Evolutionary conservation across 2,113 vertebrate species (phyloP).

Genomic region (Sylvia atricapilla): DNA sequence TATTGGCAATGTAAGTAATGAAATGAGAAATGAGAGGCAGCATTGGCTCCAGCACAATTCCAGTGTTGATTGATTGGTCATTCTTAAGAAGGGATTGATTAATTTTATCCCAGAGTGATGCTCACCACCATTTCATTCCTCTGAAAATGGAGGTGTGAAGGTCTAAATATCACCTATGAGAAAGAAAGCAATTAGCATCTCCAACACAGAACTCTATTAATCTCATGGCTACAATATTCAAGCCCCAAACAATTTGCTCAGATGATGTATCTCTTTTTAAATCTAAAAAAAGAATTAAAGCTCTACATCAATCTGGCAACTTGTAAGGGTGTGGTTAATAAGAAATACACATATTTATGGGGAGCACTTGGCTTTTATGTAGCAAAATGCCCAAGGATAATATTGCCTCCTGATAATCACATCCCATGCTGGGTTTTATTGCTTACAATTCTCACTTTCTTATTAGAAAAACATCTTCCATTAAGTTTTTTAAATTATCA

Average conservation of each 20-base stretch:
- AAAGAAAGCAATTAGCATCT: background rate
- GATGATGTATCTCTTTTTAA: conserved; percentile 16
- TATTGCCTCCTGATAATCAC: conserved; percentile 36
- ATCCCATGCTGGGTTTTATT: conserved; percentile 28
- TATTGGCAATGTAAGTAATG: background rate
- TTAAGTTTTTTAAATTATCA: conserved; percentile 47
- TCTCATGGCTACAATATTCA: background rate
- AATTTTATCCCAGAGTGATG: background rate
- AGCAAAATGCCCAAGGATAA: conserved; percentile 10
- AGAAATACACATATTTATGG: background rate
- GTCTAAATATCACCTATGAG: background rate
- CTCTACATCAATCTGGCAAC: background rate
- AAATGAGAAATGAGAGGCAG: background rate
- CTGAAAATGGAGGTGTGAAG: background rate
- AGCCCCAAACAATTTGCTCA: conserved; percentile 27
- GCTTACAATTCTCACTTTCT: conserved; percentile 45
- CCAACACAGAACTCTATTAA: background rate
- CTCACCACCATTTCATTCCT: background rate
- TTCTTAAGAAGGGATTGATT: background rate
- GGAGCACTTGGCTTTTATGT: background rate
- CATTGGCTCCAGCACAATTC: background rate
- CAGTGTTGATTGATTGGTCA: background rate
- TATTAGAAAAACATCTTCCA: conserved; percentile 48
- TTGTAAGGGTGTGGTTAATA: conserved; percentile 35
- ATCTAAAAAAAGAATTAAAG: background rate